A percentile compares a stretch with the other conserved stretches of the same genome.
Conservation (phyloP, 2,113 vertebrate species). For the Psittacula cyanocephala region DNA sequence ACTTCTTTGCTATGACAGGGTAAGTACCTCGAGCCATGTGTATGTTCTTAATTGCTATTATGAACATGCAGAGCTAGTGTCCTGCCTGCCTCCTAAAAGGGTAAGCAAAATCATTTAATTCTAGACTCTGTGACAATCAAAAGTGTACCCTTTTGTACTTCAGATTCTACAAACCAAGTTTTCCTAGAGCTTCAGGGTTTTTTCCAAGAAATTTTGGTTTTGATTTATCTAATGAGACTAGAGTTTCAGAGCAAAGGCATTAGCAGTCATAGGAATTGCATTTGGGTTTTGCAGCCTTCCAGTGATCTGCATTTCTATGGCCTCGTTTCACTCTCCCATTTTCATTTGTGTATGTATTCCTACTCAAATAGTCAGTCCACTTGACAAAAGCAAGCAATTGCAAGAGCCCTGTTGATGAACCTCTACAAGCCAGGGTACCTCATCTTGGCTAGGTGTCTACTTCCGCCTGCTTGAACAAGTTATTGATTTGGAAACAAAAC, state of each 20-base stretch:
- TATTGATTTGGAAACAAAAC: background rate
- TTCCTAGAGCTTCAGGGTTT: background rate
- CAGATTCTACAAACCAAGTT: background rate
- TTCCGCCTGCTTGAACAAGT: background rate
- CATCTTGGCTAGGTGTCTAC: background rate
- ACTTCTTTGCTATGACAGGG: constrained; percentile 95
- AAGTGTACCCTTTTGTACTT: background rate
- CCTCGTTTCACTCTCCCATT: background rate
- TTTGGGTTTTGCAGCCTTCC: background rate
- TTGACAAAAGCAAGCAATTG: background rate
- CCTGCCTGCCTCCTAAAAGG: background rate
- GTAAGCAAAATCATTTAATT: background rate
- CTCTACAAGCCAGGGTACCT: background rate
- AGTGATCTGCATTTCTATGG: background rate
- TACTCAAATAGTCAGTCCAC: background rate
- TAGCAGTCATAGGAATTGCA: background rate
- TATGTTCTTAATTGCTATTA: background rate
- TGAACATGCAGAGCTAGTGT: background rate
- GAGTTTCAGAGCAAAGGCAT: background rate
- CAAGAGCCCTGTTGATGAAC: background rate
- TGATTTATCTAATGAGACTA: background rate
- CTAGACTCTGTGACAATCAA: background rate
- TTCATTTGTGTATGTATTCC: background rate
- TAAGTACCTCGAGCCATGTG: constrained; percentile 70
- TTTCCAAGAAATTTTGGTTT: background rate